A percentile compares a stretch with the other conserved stretches of the same genome.
Conservation (phyloP, 2,888 invertebrate genomes). For the Thecophora atra region DNA sequence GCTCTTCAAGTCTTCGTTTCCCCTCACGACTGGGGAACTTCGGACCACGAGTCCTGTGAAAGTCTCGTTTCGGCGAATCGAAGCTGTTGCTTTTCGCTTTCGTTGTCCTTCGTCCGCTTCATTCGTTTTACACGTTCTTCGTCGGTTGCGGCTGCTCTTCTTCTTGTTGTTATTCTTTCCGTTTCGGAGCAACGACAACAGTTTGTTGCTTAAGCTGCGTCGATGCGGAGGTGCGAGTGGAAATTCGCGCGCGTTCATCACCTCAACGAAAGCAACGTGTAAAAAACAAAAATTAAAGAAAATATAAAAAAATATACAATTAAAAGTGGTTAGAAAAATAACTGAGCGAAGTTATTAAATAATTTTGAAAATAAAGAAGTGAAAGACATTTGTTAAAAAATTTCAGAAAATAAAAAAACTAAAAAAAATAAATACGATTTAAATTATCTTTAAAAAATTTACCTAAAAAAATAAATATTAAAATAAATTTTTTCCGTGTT, state of each 20-base stretch:
- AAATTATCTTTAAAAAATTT: too few species aligned
- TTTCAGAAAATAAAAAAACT: too few species aligned
- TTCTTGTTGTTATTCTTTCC: slow-evolving; percentile 1
- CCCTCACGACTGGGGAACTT: too few species aligned
- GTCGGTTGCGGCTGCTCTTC: background rate
- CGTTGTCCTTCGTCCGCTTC: background rate
- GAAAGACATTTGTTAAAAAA: too few species aligned
- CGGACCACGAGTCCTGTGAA: slow-evolving; percentile 9
- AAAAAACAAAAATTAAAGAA: background rate
- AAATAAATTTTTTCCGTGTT: too few species aligned
- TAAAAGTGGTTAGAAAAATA: background rate
- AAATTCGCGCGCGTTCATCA: slow-evolving; percentile 1
- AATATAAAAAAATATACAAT: background rate
- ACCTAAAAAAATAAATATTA: too few species aligned
- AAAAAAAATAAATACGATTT: too few species aligned
- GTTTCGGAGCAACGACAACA: slow-evolving; percentile 57
- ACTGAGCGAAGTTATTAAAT: too few species aligned
- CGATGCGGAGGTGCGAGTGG: slow-evolving; percentile 52
- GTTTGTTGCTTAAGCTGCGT: slow-evolving; percentile 64
- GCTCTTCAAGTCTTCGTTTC: slow-evolving; percentile 6
- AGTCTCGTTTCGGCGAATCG: slow-evolving; percentile 12
- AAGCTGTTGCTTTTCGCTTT: slow-evolving; percentile 6
- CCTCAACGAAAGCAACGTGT: background rate
- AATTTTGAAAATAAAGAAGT: too few species aligned
- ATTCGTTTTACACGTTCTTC: slow-evolving; percentile 2